Conservation (phyloP, 2,888 invertebrate genomes). For the Polylopha cassiicola region DNA sequence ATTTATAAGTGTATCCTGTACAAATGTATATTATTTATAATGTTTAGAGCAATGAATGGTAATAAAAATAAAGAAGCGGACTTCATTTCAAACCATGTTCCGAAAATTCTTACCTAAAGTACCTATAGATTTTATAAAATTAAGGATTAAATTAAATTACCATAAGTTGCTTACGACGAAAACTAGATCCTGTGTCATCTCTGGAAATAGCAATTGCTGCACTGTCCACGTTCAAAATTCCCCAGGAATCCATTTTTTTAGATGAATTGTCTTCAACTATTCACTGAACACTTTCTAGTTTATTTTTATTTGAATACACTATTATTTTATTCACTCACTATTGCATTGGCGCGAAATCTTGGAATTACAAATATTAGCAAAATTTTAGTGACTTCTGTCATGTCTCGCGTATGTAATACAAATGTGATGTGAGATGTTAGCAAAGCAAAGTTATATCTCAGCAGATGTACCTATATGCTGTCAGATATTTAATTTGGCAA, state of each 20-base stretch:
- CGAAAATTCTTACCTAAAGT: no score
- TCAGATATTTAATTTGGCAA: conserved; percentile 69
- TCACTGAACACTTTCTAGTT: no score
- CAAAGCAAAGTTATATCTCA: conserved; percentile 38
- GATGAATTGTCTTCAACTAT: conserved; percentile 4
- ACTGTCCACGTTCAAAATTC: conserved; percentile 80
- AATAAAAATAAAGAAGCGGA: no score
- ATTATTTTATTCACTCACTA: conserved; percentile 39
- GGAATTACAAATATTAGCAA: conserved; percentile 28
- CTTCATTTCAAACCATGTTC: no score
- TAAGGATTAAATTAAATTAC: conserved; percentile 35
- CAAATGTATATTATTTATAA: no score
- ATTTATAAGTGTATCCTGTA: no score
- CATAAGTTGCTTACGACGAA: conserved; percentile 62
- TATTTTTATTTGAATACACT: no score
- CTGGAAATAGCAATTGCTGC: conserved; percentile 82
- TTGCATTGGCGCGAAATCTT: conserved; percentile 45
- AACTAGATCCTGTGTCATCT: conserved; percentile 79
- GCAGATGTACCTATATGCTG: conserved; percentile 40
- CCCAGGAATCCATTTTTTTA: conserved; percentile 83
- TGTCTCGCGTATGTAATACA: conserved; percentile 37
- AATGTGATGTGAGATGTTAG: conserved; percentile 37
- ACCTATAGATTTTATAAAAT: not conserved
- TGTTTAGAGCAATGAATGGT: no score
- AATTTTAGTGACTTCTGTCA: conserved; percentile 34